These are phyloP conservation scores for Loripinus fragilis DNA, from an alignment of 2,888 invertebrate genomes.

Conservation along the genomic window DNA sequence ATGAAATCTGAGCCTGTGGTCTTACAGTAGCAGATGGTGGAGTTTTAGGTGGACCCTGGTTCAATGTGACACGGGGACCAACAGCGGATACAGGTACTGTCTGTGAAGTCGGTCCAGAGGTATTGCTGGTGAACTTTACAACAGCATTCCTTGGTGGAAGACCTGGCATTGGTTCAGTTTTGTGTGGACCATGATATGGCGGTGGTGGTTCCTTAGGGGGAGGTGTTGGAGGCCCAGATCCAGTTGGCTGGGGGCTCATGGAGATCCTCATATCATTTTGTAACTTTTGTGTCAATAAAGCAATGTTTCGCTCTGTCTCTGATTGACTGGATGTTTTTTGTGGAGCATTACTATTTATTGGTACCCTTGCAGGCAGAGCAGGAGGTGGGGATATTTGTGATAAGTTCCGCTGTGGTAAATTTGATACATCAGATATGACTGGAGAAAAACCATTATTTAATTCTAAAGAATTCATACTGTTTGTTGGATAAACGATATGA, in stretches of 20 bases:
- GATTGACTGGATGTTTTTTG: slow-evolving; percentile 60
- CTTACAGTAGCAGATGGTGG: slow-evolving; percentile 59
- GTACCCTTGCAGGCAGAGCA: slow-evolving; percentile 71
- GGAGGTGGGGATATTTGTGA: slow-evolving; percentile 66
- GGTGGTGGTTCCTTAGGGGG: slow-evolving; percentile 75
- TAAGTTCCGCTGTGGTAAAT: slow-evolving; percentile 36
- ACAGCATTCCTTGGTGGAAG: slow-evolving; percentile 59
- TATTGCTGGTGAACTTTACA: slow-evolving; percentile 52
- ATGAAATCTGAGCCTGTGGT: slow-evolving; percentile 66
- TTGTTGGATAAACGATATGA: slow-evolving; percentile 36
- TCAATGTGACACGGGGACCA: slow-evolving; percentile 23
- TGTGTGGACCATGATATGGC: slow-evolving; percentile 82
- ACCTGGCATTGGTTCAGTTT: slow-evolving; percentile 74
- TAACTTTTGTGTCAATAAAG: slow-evolving; percentile 79
- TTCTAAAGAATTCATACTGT: slow-evolving; percentile 34
- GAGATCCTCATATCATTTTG: slow-evolving; percentile 74
- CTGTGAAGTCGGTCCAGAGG: slow-evolving; percentile 44
- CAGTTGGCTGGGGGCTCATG: slow-evolving; percentile 60
- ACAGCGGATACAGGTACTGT: slow-evolving; percentile 36
- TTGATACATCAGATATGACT: slow-evolving; percentile 50
- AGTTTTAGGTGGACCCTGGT: slow-evolving; percentile 49
- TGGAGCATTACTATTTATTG: slow-evolving; percentile 66
- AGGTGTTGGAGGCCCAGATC: slow-evolving; percentile 49
- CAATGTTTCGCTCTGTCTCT: slow-evolving; percentile 79
- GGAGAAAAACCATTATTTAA: slow-evolving; percentile 48